These are phyloP conservation scores for Ciconia nigra DNA, from an alignment of 2,797 vertebrate genomes.

Conservation along the genomic window DNA sequence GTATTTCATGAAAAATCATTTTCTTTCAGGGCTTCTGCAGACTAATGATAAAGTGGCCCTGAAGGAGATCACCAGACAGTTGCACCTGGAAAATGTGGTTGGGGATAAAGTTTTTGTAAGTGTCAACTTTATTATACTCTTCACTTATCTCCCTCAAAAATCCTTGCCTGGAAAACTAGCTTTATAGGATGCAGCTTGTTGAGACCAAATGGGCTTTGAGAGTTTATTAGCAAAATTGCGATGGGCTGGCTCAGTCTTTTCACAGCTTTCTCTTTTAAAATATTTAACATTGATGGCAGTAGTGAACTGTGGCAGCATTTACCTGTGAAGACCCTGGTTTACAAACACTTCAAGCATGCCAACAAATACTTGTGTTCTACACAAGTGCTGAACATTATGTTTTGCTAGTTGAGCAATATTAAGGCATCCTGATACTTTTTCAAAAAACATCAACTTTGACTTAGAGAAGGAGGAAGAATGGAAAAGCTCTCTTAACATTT, in stretches of 20 bases:
- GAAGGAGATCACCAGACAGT: constrained; percentile 94
- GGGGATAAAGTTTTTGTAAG: constrained; percentile 98
- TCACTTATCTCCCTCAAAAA: neutral
- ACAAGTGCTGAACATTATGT: rapidly evolving
- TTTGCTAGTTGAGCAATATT: neutral
- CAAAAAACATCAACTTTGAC: neutral
- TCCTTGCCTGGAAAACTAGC: neutral
- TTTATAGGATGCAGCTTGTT: neutral
- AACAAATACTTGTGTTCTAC: neutral
- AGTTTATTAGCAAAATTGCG: neutral
- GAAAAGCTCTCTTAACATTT: neutral
- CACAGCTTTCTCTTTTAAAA: neutral
- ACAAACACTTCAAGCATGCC: neutral
- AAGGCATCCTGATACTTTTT: neutral
- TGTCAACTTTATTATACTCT: neutral
- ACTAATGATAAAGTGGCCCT: constrained; percentile 90
- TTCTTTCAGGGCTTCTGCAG: constrained; percentile 88
- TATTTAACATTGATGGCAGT: neutral
- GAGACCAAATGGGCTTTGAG: neutral
- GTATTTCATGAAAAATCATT: neutral
- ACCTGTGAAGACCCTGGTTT: neutral
- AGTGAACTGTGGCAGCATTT: neutral
- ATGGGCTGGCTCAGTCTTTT: neutral
- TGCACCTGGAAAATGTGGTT: constrained; percentile 93
- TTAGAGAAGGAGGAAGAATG: neutral